These are phyloP conservation scores for Xylophagus ater DNA, from an alignment of 2,888 invertebrate species.

Conservation along the genomic window DNA sequence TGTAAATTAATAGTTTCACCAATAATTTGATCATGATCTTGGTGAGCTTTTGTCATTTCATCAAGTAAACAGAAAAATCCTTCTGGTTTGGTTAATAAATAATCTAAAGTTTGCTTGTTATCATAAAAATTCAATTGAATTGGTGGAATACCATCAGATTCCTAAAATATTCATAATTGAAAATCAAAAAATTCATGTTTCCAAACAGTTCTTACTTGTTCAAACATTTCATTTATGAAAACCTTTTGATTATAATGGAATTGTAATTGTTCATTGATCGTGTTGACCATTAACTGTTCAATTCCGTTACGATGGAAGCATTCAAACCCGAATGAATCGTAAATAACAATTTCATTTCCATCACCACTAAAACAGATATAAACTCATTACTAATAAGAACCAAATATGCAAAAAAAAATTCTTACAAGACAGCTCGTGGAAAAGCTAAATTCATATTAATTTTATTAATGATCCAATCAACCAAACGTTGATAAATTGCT, in stretches of 20 bases:
- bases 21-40: constrained; percentile 59
- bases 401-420: constrained; percentile 22
- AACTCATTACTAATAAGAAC: constrained; percentile 9
- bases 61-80: constrained; percentile 79
- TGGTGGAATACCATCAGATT: constrained; percentile 68
- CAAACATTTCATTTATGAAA: constrained; percentile 83
- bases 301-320: constrained; percentile 76
- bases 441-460: constrained; percentile 76
- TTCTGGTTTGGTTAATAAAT: constrained; percentile 70
- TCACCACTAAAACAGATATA: constrained; percentile 63
- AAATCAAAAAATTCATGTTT: constrained; percentile 10
- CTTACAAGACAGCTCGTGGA: constrained; percentile 80
- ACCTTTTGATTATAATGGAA: constrained; percentile 86
- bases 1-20: constrained; percentile 40
- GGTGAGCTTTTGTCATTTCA: constrained; percentile 67
- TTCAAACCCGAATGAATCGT: constrained; percentile 90
- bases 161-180: constrained; percentile 43
- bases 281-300: constrained; percentile 81
- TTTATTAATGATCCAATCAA: constrained; percentile 80
- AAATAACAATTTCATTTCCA: constrained; percentile 63
- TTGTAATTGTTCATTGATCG: constrained; percentile 85
- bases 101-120: constrained; percentile 78
- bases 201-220: constrained; percentile 37
- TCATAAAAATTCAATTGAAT: constrained; percentile 69
- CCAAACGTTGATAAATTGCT: constrained; percentile 69